Conservation (phyloP, 1,140 invertebrate species). For the Drosophila eugracilis region DNA sequence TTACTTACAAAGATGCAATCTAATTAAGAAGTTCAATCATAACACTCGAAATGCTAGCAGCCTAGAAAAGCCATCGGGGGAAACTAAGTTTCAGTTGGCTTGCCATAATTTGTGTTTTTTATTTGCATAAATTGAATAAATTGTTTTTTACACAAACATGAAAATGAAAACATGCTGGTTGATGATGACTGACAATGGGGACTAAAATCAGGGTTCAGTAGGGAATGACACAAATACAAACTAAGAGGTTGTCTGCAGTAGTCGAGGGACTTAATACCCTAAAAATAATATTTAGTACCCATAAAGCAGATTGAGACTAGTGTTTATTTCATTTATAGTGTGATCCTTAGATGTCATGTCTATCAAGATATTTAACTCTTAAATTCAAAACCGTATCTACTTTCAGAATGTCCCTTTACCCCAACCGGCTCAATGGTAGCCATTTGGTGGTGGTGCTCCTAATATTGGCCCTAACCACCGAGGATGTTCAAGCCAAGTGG, state of each 20-base stretch:
- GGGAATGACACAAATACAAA: background rate
- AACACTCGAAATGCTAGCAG: conserved; percentile 2
- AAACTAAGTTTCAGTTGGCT: conserved; percentile 17
- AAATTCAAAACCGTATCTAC: too few species aligned
- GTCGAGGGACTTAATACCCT: conserved; percentile 1
- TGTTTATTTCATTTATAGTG: too few species aligned
- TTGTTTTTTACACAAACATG: conserved; percentile 63
- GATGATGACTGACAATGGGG: conserved; percentile 55
- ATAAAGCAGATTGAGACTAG: background rate
- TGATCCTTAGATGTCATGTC: too few species aligned
- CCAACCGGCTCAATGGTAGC: conserved; percentile 39
- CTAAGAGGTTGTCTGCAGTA: background rate
- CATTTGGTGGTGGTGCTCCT: conserved; percentile 41
- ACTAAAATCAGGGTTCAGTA: conserved; percentile 6
- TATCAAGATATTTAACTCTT: background rate
- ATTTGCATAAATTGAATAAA: conserved; percentile 75
- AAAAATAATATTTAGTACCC: background rate
- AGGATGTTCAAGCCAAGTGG: conserved; percentile 63
- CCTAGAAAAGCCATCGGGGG: conserved; percentile 4
- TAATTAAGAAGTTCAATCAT: too few species aligned
- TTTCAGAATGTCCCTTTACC: conserved; percentile 50
- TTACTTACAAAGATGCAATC: too few species aligned
- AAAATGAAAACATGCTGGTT: conserved; percentile 36
- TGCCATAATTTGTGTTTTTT: conserved; percentile 31
- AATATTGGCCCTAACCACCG: conserved; percentile 40